A percentile compares a stretch with the other conserved stretches of the same genome.
Evolutionary conservation across 2,113 vertebrate species (phyloP).

Genomic region (Hiodon tergisus): DNA sequence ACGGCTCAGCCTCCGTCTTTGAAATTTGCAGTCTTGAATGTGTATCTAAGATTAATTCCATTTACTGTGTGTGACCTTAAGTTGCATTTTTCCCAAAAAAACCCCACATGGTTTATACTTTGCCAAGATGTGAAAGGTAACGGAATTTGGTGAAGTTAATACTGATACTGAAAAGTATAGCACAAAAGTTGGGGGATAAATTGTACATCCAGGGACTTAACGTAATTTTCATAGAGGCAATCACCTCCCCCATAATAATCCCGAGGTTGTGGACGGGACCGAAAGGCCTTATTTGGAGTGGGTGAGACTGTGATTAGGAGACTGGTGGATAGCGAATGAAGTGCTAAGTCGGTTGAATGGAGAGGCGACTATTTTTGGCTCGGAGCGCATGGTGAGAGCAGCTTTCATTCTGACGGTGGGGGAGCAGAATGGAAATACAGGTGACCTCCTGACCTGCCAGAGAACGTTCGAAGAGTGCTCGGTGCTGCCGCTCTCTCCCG

Average conservation of each 20-base stretch:
- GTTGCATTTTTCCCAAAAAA: no score
- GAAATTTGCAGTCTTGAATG: no score
- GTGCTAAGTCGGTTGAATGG: constrained; percentile 38
- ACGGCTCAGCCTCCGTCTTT: no score
- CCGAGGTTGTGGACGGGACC: constrained; percentile 35
- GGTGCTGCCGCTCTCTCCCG: not conserved
- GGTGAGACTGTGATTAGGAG: constrained; percentile 32
- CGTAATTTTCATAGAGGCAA: no score
- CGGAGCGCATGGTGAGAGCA: constrained; percentile 19
- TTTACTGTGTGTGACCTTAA: no score
- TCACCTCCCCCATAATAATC: constrained; percentile 30
- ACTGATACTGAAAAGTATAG: no score
- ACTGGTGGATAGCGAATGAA: constrained; percentile 27
- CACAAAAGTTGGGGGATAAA: no score
- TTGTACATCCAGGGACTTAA: no score
- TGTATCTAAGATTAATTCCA: no score
- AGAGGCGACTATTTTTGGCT: constrained; percentile 35
- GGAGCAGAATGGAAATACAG: not conserved
- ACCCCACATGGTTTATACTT: no score
- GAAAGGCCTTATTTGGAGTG: constrained; percentile 41
- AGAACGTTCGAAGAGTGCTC: not conserved
- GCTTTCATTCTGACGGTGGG: constrained; percentile 18
- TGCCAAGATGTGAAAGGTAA: no score
- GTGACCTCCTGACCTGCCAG: constrained; percentile 1
- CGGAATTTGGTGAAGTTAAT: no score